phyloP scores from a whole-genome alignment of 2,797 vertebrate genomes.

The Lagocephalus sceleratus region DNA sequence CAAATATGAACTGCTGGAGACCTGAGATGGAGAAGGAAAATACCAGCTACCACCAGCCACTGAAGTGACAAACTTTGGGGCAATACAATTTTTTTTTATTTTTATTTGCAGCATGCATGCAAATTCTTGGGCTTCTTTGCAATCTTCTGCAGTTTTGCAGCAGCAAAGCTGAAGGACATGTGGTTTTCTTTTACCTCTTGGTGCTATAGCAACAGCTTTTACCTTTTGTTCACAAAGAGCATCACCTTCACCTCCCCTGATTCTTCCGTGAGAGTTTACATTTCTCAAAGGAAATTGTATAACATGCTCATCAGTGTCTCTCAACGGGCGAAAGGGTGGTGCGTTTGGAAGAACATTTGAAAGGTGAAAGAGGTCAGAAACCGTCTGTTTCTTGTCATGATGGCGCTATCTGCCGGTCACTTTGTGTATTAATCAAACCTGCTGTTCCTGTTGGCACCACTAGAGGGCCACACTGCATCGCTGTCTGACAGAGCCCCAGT shows the following conservation, averaged over 20 bases:
- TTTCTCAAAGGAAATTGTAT: background rate
- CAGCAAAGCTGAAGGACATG: constrained; percentile 23
- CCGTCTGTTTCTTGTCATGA: constrained; percentile 25
- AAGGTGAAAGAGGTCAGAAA: background rate
- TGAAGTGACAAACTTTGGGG: background rate
- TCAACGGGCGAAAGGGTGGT: background rate
- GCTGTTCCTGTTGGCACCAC: constrained; percentile 17
- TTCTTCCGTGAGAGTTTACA: constrained; percentile 1
- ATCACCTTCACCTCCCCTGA: background rate
- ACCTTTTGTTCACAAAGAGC: constrained; percentile 8
- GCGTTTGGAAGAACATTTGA: background rate
- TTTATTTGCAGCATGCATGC: background rate
- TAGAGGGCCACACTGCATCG: constrained; percentile 24
- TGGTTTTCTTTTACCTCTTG: constrained; percentile 14
- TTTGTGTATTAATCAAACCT: constrained; percentile 1
- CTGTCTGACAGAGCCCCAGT: background rate
- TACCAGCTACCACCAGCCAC: constrained; percentile 5
- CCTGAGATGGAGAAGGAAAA: constrained; percentile 26
- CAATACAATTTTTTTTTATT: constrained; percentile 2
- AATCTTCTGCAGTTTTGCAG: constrained; percentile 4
- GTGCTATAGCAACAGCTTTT: constrained; percentile 38
- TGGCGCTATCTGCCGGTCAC: constrained; percentile 67
- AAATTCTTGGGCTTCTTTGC: background rate
- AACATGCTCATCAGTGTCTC: background rate
- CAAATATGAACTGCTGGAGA: background rate